Evolutionary conservation across 2,888 invertebrate species (phyloP).

Genomic region (Aspidapion aeneum): DNA sequence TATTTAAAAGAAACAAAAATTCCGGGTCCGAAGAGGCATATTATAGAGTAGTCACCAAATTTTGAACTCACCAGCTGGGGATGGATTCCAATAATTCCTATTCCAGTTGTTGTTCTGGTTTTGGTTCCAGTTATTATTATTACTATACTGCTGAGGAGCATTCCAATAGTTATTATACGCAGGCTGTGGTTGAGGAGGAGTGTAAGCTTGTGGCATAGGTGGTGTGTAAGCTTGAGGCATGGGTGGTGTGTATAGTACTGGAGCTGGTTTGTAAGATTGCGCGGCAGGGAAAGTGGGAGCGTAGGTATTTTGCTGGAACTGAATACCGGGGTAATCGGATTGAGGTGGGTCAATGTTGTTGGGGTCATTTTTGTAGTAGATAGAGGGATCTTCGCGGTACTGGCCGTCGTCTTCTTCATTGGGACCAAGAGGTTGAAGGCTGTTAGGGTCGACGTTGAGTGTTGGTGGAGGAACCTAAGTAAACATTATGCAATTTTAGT

Average conservation of each 20-base stretch:
- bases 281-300: constrained; percentile 36
- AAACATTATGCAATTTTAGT: too few species aligned
- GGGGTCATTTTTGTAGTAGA: constrained; percentile 68
- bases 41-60: too few species aligned
- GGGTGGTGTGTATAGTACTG: constrained; percentile 30
- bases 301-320: constrained; percentile 28
- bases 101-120: constrained; percentile 41
- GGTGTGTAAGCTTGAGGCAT: constrained; percentile 22
- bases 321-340: constrained; percentile 24
- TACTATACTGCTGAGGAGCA: constrained; percentile 19
- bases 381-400: constrained; percentile 77
- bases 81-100: constrained; percentile 38
- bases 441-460: constrained; percentile 48
- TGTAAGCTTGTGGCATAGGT: constrained; percentile 40
- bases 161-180: constrained; percentile 9
- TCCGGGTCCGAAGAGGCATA: too few species aligned
- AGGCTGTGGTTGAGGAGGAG: constrained; percentile 34
- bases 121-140: constrained; percentile 19
- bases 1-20: too few species aligned
- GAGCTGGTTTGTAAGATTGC: constrained; percentile 28
- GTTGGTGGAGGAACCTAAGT: constrained; percentile 82
- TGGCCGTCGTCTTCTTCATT: constrained; percentile 81
- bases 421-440: constrained; percentile 48
- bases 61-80: constrained; percentile 16
- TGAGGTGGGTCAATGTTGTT: constrained; percentile 27